Evolutionary conservation across 2,888 invertebrate genomes (phyloP).

Genomic region (Gonocerus acuteangulatus): DNA sequence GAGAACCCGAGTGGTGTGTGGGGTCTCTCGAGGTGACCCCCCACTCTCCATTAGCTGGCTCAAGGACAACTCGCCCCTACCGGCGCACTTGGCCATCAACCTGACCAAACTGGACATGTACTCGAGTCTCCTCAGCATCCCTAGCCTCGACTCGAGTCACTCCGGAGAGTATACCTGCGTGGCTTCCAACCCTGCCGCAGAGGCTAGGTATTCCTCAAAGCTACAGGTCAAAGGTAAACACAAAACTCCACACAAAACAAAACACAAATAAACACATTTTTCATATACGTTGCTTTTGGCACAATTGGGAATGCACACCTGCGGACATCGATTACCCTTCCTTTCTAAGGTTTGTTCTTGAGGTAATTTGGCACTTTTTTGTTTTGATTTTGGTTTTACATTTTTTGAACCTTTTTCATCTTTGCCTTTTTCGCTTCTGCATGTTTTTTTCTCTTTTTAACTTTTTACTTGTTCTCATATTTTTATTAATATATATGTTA

Average conservation of each 20-base stretch:
- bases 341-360: conserved; percentile 41
- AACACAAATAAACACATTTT: no score
- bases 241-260: not conserved
- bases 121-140: conserved; percentile 68
- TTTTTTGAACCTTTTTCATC: conserved; percentile 40
- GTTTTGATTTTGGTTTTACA: conserved; percentile 40
- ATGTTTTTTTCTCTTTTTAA: conserved; percentile 38
- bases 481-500: conserved; percentile 7
- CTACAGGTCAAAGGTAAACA: conserved; percentile 72
- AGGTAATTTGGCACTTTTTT: conserved; percentile 60
- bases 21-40: conserved; percentile 71
- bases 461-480: conserved; percentile 29
- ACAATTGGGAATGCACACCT: conserved; percentile 56
- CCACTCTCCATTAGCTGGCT: conserved; percentile 73
- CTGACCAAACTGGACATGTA: conserved; percentile 66
- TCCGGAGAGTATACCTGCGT: conserved; percentile 71
- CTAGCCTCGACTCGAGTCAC: conserved; percentile 65
- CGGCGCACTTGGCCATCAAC: conserved; percentile 53
- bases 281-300: conserved; percentile 51
- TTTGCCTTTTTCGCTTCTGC: conserved; percentile 37
- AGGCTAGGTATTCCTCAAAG: conserved; percentile 70
- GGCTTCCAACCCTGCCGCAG: conserved; percentile 69
- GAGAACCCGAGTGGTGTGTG: conserved; percentile 73
- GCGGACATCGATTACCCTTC: conserved; percentile 44
- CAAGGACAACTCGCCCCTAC: conserved; percentile 55